phyloP scores from a whole-genome alignment of 2,113 vertebrate species.

The Crotalus tigris region DNA sequence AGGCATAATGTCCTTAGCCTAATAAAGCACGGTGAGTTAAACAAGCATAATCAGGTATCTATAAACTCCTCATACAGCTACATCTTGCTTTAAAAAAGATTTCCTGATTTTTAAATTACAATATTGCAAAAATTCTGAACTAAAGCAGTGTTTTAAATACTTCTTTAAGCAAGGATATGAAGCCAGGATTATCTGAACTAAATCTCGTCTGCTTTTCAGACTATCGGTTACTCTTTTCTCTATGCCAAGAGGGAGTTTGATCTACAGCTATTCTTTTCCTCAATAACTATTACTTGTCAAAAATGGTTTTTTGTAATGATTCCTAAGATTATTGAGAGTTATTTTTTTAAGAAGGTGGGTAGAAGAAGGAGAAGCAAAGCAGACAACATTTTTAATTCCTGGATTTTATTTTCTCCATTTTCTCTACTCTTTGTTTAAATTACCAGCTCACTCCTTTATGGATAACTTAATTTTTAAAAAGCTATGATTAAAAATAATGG shows the following conservation, averaged over 20 bases:
- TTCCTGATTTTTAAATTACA: neutral
- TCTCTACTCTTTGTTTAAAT: neutral
- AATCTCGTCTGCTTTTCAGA: neutral
- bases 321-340: neutral
- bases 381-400: too few species aligned
- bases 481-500: neutral
- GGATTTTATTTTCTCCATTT: neutral
- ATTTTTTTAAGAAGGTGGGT: neutral
- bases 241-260: neutral
- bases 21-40: neutral
- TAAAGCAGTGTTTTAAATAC: neutral
- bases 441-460: neutral
- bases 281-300: neutral
- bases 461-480: neutral
- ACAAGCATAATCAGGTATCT: neutral
- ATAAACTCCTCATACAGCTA: neutral
- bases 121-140: neutral
- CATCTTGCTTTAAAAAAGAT: neutral
- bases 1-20: neutral
- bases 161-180: neutral
- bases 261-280: neutral
- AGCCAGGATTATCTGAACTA: neutral
- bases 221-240: neutral
- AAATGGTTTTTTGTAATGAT: neutral
- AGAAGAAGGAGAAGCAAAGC: neutral